Evolutionary conservation across 2,113 vertebrate genomes (phyloP), one percentile per base, ranked within the genome.

Genomic region (Bufo bufo): DNA sequence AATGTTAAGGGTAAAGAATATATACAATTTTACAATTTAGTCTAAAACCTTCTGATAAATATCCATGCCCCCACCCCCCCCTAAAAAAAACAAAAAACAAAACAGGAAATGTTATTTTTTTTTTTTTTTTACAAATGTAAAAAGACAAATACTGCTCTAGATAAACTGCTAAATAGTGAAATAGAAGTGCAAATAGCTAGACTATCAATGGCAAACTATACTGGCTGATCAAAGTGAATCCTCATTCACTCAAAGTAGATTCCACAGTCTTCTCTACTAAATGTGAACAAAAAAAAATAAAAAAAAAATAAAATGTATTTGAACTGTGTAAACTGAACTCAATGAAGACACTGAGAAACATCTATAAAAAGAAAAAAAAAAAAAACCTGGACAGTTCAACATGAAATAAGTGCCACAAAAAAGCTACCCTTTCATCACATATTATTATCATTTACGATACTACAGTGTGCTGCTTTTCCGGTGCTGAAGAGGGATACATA

Each of bases 1-100:
- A 91, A 91, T 94, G 90, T 94, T 94, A 95, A 90, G 92, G 92
- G 93, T 87, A 93, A 90, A 85, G 91, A 93, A 91, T 93, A 95
- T 95, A 89, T 95, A 96, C 94, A 96, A 91, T 93, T 95, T 94
- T 94, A 94, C 91, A 94, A 54, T 81, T 91, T 87, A 87, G 90
- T 90, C 0, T 93, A 95, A 91, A 69, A 94, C 94, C 94, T 94
- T 93, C 90, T 92, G 89, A 91, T 94, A 93, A 91, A 92, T 94
- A 94, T 91, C 91, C 91, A 90, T 93, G 93, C 92, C 33, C 33
- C 69, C 69, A 92, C 54, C 4, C 93, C 90, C 94, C 91, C 90
- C 91, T 93, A 86, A 89, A 95, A 95, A 94, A n/a, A n/a, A n/a
- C n/a, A n/a, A n/a, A n/a, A n/a, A n/a, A n/a, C n/a, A n/a, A n/a